Evolutionary conservation across 2,888 invertebrate species (phyloP).

Genomic region (Mythimna loreyi): DNA sequence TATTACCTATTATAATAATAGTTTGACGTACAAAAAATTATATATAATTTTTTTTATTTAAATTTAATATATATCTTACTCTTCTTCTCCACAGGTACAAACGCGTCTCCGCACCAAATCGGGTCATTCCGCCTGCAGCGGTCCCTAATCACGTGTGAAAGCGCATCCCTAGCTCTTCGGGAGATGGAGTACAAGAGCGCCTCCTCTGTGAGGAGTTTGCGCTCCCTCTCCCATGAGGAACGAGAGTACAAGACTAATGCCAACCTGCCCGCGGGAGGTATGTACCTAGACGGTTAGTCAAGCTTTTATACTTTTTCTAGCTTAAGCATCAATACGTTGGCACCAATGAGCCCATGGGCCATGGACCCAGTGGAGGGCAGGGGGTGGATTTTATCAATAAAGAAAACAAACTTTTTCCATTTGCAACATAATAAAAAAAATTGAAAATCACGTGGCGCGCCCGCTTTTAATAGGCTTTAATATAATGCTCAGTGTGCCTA

Average conservation of each 20-base stretch:
- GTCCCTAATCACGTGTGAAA: slow-evolving; percentile 89
- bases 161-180: slow-evolving; percentile 87
- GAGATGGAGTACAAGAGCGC: slow-evolving; percentile 92
- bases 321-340: background rate
- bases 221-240: slow-evolving; percentile 90
- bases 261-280: slow-evolving; percentile 85
- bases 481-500: too few relatives aligned
- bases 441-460: too few relatives aligned
- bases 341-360: too few relatives aligned
- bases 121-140: slow-evolving; percentile 94
- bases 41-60: too few relatives aligned
- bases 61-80: too few relatives aligned
- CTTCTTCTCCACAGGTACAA: slow-evolving; percentile 85
- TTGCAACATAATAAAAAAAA: too few relatives aligned
- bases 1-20: too few relatives aligned
- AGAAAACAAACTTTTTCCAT: too few relatives aligned
- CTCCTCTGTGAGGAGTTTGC: slow-evolving; percentile 88
- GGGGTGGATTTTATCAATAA: too few relatives aligned
- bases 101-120: slow-evolving; percentile 92
- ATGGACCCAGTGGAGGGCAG: too few relatives aligned
- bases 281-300: slow-evolving; percentile 63
- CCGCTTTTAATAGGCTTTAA: too few relatives aligned
- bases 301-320: slow-evolving; percentile 4
- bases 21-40: too few relatives aligned
- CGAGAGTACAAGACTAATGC: slow-evolving; percentile 92